Percentiles rank a stretch among this genome's conserved stretches.
These are phyloP conservation scores for Myanophis thanlyinensis DNA, from an alignment of 2,113 vertebrate genomes.

Conservation along the genomic window DNA sequence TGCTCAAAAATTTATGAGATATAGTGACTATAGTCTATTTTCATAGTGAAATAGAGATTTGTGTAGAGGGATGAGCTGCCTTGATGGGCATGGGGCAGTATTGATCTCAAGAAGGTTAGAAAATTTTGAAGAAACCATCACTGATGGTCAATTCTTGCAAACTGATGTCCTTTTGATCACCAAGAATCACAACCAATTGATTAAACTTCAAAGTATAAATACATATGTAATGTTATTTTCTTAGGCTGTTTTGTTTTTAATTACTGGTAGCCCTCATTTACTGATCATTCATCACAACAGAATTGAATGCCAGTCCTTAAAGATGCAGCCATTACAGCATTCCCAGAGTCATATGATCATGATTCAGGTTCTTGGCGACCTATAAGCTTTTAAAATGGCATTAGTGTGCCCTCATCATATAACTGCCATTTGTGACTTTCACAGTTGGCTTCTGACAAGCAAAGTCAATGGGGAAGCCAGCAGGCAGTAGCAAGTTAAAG, in stretches of 20 bases:
- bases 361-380: neutral
- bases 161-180: neutral
- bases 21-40: neutral
- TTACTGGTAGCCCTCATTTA: neutral
- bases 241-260: neutral
- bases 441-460: neutral
- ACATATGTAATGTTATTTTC: neutral
- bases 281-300: neutral
- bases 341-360: neutral
- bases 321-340: neutral
- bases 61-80: neutral
- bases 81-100: neutral
- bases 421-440: neutral
- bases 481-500: neutral
- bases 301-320: neutral
- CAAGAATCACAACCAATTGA: neutral
- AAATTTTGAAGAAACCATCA: neutral
- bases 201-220: neutral
- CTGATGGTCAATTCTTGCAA: neutral
- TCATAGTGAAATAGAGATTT: neutral
- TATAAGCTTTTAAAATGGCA: neutral
- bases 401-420: neutral
- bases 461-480: neutral
- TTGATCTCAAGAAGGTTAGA: neutral
- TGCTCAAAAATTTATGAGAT: neutral